A percentile compares a stretch with the other conserved stretches of the same genome.
phyloP scores from a whole-genome alignment of 30 jellyfish, hydroid and myxozoan genomes.

The Hydractinia symbiolongicarpus region DNA sequence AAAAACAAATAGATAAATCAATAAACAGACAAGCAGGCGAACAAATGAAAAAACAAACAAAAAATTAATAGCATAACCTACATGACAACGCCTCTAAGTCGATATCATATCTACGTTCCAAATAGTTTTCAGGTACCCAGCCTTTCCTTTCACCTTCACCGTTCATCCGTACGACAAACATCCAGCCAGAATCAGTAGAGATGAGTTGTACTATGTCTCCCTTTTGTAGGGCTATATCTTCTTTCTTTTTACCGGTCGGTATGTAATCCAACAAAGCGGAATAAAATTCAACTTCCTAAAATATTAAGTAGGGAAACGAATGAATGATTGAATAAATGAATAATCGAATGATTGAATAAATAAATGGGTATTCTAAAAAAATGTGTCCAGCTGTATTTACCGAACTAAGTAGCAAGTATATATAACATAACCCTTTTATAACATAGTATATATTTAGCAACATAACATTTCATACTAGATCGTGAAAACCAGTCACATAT shows the following conservation, averaged over 20 bases:
- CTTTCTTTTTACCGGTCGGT: conserved; percentile 47
- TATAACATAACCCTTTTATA: too few species aligned
- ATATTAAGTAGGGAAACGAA: background rate
- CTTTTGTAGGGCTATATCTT: conserved; percentile 37
- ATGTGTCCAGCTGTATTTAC: background rate
- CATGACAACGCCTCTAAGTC: conserved; percentile 26
- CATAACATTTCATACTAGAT: too few species aligned
- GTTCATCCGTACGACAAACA: conserved; percentile 44
- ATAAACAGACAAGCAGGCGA: background rate
- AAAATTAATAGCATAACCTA: background rate
- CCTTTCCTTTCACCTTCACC: conserved; percentile 69
- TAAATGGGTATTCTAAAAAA: background rate
- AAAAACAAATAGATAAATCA: background rate
- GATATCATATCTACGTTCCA: conserved; percentile 59
- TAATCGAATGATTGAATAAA: too few species aligned
- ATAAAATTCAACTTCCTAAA: conserved; percentile 54
- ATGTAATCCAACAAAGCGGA: conserved; percentile 64
- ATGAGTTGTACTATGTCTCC: conserved; percentile 84
- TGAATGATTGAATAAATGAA: too few species aligned
- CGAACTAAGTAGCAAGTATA: background rate
- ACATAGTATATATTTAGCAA: too few species aligned
- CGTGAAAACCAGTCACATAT: too few species aligned
- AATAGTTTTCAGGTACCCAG: conserved; percentile 89
- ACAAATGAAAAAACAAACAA: background rate
- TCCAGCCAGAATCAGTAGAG: conserved; percentile 88